phyloP scores from a whole-genome alignment of 2,113 vertebrate species.

The Takifugu bimaculatus region DNA sequence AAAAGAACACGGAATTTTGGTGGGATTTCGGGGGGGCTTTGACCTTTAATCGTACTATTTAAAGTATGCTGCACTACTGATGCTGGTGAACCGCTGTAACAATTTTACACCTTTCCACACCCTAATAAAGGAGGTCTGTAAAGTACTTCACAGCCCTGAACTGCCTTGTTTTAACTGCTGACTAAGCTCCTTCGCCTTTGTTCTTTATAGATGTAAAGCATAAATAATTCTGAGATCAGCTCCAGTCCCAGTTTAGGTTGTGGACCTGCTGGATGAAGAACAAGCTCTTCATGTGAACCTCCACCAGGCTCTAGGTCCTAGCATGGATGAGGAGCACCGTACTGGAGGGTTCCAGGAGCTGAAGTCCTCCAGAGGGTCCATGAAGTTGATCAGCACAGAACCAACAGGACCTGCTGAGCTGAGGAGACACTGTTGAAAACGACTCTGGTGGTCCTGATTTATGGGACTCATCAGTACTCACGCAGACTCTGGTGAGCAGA shows the following conservation, averaged over 20 bases:
- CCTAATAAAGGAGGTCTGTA: slow-evolving; percentile 40
- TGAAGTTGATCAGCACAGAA: slow-evolving; percentile 27
- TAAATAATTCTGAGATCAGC: too few relatives aligned
- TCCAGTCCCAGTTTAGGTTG: slow-evolving; percentile 24
- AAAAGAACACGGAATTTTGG: too few relatives aligned
- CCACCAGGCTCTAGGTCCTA: slow-evolving; percentile 37
- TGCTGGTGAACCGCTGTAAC: neutral
- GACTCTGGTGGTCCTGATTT: too few relatives aligned
- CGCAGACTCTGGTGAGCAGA: slow-evolving; percentile 41
- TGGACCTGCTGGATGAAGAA: slow-evolving; percentile 60
- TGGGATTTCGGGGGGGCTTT: too few relatives aligned
- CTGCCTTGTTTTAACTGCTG: neutral
- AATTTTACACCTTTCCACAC: slow-evolving; percentile 12
- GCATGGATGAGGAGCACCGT: slow-evolving; percentile 30
- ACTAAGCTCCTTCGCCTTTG: too few relatives aligned
- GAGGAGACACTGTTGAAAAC: too few relatives aligned
- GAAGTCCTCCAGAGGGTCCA: slow-evolving; percentile 59
- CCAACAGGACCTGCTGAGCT: too few relatives aligned
- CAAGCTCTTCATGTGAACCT: slow-evolving; percentile 51
- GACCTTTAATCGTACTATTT: too few relatives aligned
- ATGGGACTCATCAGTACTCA: too few relatives aligned
- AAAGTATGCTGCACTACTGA: too few relatives aligned
- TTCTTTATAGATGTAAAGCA: too few relatives aligned
- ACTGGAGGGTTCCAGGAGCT: slow-evolving; percentile 59
- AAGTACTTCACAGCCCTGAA: slow-evolving; percentile 3